Base-by-base conservation (phyloP, 2,888 invertebrate species). In the Hirtodrosophila histrioides region DNA sequence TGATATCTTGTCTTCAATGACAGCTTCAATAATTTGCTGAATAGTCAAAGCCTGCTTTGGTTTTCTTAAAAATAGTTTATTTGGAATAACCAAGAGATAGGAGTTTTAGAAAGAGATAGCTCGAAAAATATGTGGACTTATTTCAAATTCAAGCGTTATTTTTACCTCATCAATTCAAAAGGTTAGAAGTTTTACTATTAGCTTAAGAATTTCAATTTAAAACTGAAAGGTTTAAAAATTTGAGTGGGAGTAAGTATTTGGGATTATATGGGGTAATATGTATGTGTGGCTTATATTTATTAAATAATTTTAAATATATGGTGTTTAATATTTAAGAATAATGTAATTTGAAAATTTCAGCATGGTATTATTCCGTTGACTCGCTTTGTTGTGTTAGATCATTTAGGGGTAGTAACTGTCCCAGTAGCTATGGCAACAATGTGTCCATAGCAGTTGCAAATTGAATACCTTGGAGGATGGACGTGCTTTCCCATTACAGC, bases 401-500 rank as follows among this genome's bases (percentile, higher is more conserved):
- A 24, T 23, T 36, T n/a, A 29, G 5, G 33, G 37, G 40, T 12
- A n/a, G n/a, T n/a, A n/a, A n/a, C n/a, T n/a, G n/a, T n/a, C n/a
- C n/a, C n/a, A n/a, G 78, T 78, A 64, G 46, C 72, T 48, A 69
- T 69, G 69, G 12, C 57, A 64, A 75, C 54, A 1, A 0, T 8
- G 45, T 62, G 56, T 6, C 39, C 60, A 43, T 11, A 3, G 6
- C 9, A 50, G 48, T 46, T 12, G 24, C 3, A 29, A 11, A 4
- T 12, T 1, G 4, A 10, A n/a, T 3, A 31, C 4, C 3, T 31
- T 12, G 3, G 6, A 51, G 29, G 12, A 91, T 91, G 91, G 92
- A 90, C 48, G 93, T 93, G 81, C 92, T 93, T 62, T 90, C 90
- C 37, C 90, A 92, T 55, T 92, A 91, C 77, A 91, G 91, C 29